These are phyloP conservation scores for Tyria jacobaeae DNA, from an alignment of 2,888 invertebrate species.

Conservation along the genomic window DNA sequence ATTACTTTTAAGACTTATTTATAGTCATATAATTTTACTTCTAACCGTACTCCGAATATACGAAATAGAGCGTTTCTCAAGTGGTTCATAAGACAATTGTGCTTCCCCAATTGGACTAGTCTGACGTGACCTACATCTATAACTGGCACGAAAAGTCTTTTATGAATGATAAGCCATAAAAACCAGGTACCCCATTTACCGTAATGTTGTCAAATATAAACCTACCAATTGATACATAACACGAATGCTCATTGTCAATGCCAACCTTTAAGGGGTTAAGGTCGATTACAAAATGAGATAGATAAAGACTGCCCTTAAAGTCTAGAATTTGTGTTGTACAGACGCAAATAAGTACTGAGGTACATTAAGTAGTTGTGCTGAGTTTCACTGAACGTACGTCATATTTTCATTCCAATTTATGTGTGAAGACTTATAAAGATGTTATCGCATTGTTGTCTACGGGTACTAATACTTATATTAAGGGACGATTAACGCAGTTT, in stretches of 20 bases:
- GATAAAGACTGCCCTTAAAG: slow-evolving; percentile 19
- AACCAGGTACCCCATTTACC: not conserved
- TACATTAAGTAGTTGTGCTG: too few relatives aligned
- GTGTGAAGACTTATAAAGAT: too few relatives aligned
- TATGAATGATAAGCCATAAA: not conserved
- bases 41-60: too few relatives aligned
- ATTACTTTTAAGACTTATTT: too few relatives aligned
- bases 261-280: slow-evolving; percentile 13
- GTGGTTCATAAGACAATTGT: too few relatives aligned
- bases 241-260: slow-evolving; percentile 2
- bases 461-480: too few relatives aligned
- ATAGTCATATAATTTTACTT: too few relatives aligned
- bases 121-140: not conserved
- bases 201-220: not conserved
- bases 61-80: too few relatives aligned
- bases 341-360: slow-evolving; percentile 15
- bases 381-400: too few relatives aligned
- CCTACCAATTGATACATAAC: not conserved
- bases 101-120: not conserved
- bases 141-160: not conserved
- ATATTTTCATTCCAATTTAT: too few relatives aligned
- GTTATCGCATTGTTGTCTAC: too few relatives aligned
- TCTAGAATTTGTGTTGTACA: slow-evolving; percentile 25
- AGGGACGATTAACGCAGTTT: too few relatives aligned
- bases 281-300: slow-evolving; percentile 23